Evolutionary conservation across 2,113 vertebrate species (phyloP).

Genomic region (Cricetomys ansorgei): DNA sequence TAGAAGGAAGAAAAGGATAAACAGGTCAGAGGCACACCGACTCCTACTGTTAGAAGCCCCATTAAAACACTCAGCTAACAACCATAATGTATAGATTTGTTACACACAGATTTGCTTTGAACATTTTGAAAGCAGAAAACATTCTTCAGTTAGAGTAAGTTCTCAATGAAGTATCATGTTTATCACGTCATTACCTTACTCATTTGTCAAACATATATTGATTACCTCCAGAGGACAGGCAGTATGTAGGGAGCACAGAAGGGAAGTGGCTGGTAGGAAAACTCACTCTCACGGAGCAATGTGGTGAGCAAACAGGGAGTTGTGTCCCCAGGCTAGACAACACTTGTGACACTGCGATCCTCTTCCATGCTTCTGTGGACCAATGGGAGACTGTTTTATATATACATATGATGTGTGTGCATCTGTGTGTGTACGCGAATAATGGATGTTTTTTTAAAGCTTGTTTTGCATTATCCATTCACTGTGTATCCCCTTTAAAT

Average conservation of each 20-base stretch:
- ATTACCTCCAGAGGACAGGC: background rate
- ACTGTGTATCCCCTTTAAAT: background rate
- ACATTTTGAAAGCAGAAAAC: background rate
- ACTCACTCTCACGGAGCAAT: background rate
- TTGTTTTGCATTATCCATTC: background rate
- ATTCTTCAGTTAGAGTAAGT: slow-evolving; percentile 32
- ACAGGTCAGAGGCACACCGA: too few relatives aligned
- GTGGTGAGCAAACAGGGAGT: background rate
- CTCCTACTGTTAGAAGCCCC: too few relatives aligned
- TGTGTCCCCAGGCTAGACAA: background rate
- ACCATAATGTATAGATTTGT: too few relatives aligned
- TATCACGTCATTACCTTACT: background rate
- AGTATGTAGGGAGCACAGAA: background rate
- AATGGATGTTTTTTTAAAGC: background rate
- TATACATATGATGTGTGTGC: background rate
- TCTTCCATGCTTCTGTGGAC: background rate
- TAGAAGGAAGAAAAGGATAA: too few relatives aligned
- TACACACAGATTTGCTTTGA: background rate
- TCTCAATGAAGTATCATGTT: background rate
- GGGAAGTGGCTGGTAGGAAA: background rate
- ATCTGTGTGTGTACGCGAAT: background rate
- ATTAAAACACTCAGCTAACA: too few relatives aligned
- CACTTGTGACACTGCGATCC: background rate
- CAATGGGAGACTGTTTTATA: background rate
- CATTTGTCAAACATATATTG: background rate